Conservation (phyloP, 2,888 invertebrate species). For the Cephus runcator region DNA sequence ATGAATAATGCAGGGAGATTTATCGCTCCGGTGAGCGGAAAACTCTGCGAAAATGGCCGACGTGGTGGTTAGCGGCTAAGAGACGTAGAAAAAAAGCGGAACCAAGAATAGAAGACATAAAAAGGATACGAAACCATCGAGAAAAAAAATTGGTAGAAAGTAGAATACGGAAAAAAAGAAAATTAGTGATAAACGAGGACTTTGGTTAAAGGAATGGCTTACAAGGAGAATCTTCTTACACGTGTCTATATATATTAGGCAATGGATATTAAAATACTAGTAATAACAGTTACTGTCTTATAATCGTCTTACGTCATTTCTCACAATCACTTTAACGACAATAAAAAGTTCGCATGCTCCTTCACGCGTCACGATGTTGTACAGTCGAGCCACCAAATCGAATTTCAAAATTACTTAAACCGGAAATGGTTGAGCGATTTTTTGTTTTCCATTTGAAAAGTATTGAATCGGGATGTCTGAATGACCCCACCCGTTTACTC, state of each 20-base stretch:
- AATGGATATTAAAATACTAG: neutral
- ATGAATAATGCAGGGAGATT: conserved; percentile 26
- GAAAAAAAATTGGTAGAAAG: neutral
- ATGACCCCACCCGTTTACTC: too few species aligned
- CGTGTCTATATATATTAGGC: neutral
- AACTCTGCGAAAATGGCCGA: conserved; percentile 22
- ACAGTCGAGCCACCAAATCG: too few species aligned
- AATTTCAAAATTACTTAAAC: too few species aligned
- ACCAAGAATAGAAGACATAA: neutral
- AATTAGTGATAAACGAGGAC: neutral
- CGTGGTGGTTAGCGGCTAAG: neutral
- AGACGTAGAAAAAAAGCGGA: conserved; percentile 10
- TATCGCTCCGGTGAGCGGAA: conserved; percentile 24
- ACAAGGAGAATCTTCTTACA: too few species aligned
- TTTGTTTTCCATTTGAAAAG: too few species aligned
- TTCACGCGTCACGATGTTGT: neutral
- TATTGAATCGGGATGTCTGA: too few species aligned
- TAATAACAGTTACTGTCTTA: neutral
- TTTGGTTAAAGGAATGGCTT: too few species aligned
- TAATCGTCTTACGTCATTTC: neutral
- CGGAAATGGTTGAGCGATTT: too few species aligned
- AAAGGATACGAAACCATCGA: neutral
- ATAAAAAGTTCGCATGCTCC: neutral
- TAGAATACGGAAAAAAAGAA: neutral
- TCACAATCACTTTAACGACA: neutral